Base-by-base conservation (phyloP, 2,797 vertebrate species). In the Menidia menidia region DNA sequence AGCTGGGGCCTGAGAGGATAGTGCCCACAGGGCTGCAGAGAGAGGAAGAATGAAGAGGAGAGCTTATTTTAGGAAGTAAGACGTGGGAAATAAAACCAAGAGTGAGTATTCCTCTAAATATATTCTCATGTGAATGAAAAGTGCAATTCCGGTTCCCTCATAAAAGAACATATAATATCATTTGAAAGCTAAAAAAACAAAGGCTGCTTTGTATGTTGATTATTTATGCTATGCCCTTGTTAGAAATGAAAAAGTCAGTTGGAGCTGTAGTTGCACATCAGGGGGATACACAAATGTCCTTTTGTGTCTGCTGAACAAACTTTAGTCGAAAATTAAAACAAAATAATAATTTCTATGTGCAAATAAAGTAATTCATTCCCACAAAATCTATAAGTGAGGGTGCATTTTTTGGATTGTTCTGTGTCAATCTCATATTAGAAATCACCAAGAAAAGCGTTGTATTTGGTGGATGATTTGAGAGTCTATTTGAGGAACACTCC, bases 1-100 rank as follows among this genome's bases (percentile, higher is more conserved):
- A 78, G 64, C 68, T 76, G 55, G 1, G 43, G 12, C 64, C 68
- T 48, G 39, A 33, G 66, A 76, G 60, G 52, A 64, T 8, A 44
- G 54, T 19, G 48, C 47, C 52, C 57, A 57, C 19, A 32, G 30
- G 51, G 43, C 41, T 33, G 62, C 16, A n/a, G 48, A 55, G 51
- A 42, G 8, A 47, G 19, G 31, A 65, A 25, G 52, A 45, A 45
- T 13, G 47, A 63, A 53, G 14, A 45, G 8, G 25, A 30, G 18
- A 19, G 9, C 19, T 12, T 50, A 54, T 61, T 39, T 61, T 33
- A 43, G 47, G 15, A 14, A 50, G 47, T 9, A 59, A 59, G 39
- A 18, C 11, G 16, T 52, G 15, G 15, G 15, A 31, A 39, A 31
- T 10, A 2, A 47, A 55, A 39, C 16, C 30, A 42, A 8, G 13